Percentiles rank a stretch among this genome's conserved stretches.
Evolutionary conservation across 2,888 invertebrate genomes (phyloP).

Genomic region (Tridacna crocea): DNA sequence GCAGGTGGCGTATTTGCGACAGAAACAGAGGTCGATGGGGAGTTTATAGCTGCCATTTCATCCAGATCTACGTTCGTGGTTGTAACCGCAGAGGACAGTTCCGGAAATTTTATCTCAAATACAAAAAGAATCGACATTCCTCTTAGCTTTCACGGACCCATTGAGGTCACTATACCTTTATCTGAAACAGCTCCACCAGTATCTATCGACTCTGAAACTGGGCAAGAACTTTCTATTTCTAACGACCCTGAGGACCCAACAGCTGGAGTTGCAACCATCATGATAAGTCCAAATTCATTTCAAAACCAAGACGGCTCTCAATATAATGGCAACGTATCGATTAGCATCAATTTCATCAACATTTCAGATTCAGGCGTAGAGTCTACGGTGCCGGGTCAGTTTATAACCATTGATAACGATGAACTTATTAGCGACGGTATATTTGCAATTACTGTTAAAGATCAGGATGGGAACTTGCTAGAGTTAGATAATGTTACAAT

Average conservation of each 20-base stretch:
- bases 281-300: constrained; percentile 29
- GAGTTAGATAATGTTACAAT: constrained; percentile 3
- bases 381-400: constrained; percentile 24
- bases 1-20: background rate
- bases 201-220: constrained; percentile 8
- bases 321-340: constrained; percentile 26
- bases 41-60: background rate
- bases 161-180: constrained; percentile 22
- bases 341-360: constrained; percentile 28
- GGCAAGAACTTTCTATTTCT: constrained; percentile 14
- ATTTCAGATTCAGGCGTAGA: constrained; percentile 8
- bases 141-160: constrained; percentile 23
- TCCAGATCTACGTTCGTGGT: background rate
- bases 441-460: constrained; percentile 18
- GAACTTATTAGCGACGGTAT: constrained; percentile 34
- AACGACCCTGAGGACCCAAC: constrained; percentile 6
- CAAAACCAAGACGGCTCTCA: background rate
- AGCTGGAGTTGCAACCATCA: constrained; percentile 18
- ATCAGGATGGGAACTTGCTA: background rate
- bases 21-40: background rate
- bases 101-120: background rate
- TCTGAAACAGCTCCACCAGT: constrained; percentile 30
- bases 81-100: background rate
- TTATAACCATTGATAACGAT: constrained; percentile 16
- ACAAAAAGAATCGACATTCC: constrained; percentile 28